Evolutionary conservation across 2,888 invertebrate genomes (phyloP).

Genomic region (Pristionchus mayeri): DNA sequence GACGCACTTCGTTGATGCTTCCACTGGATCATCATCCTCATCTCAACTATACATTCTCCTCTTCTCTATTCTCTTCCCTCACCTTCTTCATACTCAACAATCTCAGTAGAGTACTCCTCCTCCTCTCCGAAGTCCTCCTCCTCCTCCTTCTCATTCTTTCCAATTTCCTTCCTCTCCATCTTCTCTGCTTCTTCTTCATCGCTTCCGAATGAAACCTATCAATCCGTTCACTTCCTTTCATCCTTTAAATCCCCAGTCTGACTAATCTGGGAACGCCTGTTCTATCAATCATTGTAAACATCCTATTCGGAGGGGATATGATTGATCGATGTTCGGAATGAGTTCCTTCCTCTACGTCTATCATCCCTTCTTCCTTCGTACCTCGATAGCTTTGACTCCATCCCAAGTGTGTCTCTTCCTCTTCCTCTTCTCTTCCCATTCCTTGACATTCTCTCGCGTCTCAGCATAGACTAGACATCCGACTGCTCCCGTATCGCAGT

Average conservation of each 20-base stretch:
- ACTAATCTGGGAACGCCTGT: not conserved
- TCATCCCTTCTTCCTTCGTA: not conserved
- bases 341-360: not conserved
- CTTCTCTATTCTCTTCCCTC: not conserved
- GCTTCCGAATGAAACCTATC: slow-evolving; percentile 29
- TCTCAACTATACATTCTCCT: not conserved
- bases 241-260: not conserved
- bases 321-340: not conserved
- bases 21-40: not conserved
- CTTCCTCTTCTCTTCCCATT: not conserved
- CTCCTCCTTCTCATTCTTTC: not conserved
- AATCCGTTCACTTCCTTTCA: not conserved
- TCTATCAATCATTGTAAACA: slow-evolving; percentile 3
- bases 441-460: slow-evolving; percentile 39
- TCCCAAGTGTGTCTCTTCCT: slow-evolving; percentile 28
- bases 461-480: slow-evolving; percentile 43
- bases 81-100: slow-evolving; percentile 32
- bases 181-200: slow-evolving; percentile 30
- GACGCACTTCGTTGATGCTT: not conserved
- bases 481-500: slow-evolving; percentile 46
- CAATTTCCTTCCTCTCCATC: not conserved
- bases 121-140: slow-evolving; percentile 32
- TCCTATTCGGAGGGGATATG: not conserved
- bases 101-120: slow-evolving; percentile 28
- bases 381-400: slow-evolving; percentile 45